Evolutionary conservation across 2,888 invertebrate genomes (phyloP).

Genomic region (Drosophila cognata): DNA sequence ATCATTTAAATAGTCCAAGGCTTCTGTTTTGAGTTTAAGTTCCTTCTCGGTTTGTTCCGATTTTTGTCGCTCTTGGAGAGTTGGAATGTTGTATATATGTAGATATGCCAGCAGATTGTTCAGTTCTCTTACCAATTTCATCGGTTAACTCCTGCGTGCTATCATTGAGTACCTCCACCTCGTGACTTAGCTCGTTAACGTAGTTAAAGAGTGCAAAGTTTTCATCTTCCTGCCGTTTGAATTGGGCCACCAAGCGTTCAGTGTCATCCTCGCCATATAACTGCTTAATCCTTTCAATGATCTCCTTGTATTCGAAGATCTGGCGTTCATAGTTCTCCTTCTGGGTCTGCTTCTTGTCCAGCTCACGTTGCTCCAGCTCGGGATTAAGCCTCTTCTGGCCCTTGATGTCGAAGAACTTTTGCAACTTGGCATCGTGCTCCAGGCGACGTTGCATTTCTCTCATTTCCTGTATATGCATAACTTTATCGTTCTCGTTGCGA

Average conservation of each 20-base stretch:
- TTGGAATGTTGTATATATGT: neutral
- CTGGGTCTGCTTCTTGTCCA: conserved; percentile 89
- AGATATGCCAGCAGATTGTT: neutral
- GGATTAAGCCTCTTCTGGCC: conserved; percentile 91
- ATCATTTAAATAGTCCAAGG: conserved; percentile 80
- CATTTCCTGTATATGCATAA: conserved; percentile 91
- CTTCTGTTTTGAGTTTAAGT: conserved; percentile 80
- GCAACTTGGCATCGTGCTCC: conserved; percentile 93
- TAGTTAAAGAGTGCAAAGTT: conserved; percentile 97
- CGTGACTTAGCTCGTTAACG: conserved; percentile 94
- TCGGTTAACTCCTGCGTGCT: conserved; percentile 88
- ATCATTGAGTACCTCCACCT: conserved; percentile 90
- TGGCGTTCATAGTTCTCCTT: conserved; percentile 90
- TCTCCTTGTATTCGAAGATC: conserved; percentile 90
- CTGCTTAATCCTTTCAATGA: conserved; percentile 90
- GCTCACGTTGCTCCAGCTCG: conserved; percentile 90
- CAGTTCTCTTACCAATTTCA: conserved; percentile 87
- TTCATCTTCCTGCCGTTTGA: conserved; percentile 93
- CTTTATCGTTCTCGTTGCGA: conserved; percentile 90
- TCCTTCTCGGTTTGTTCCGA: conserved; percentile 82
- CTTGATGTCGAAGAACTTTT: conserved; percentile 94
- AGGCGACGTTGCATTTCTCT: conserved; percentile 93
- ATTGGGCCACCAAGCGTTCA: conserved; percentile 89
- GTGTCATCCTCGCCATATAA: conserved; percentile 88
- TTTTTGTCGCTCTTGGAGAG: conserved; percentile 81